Percentiles rank a stretch among this genome's conserved stretches.
These are phyloP conservation scores for Aphelocoma coerulescens DNA, from an alignment of 2,113 vertebrate genomes.

Conservation along the genomic window DNA sequence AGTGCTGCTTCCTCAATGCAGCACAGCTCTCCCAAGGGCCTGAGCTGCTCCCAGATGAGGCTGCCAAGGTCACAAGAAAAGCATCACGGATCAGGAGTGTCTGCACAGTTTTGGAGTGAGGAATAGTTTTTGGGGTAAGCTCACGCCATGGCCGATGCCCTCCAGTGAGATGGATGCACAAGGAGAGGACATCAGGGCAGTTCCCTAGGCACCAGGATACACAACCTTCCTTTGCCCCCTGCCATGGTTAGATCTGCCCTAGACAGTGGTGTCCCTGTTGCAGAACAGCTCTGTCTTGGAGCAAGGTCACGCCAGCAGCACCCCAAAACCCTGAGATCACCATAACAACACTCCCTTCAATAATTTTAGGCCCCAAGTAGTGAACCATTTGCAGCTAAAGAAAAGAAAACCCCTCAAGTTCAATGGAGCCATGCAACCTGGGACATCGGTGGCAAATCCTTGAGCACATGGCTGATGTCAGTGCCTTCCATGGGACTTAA, in stretches of 20 bases:
- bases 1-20: not conserved
- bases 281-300: not conserved
- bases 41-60: not conserved
- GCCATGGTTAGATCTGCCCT: fast-evolving
- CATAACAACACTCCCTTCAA: not conserved
- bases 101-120: not conserved
- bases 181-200: not conserved
- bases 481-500: not conserved
- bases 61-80: not conserved
- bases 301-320: not conserved
- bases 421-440: fast-evolving
- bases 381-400: not conserved
- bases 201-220: not conserved
- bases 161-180: fast-evolving
- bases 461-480: not conserved
- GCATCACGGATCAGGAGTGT: fast-evolving
- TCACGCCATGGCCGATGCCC: too few relatives aligned
- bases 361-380: not conserved
- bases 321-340: not conserved
- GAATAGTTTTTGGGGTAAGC: not conserved
- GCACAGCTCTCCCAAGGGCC: not conserved
- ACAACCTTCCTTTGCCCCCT: not conserved
- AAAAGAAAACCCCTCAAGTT: not conserved
- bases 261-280: not conserved
- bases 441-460: fast-evolving